Base-by-base conservation (phyloP, 2,797 vertebrate species). In the Spondyliosoma cantharus region DNA sequence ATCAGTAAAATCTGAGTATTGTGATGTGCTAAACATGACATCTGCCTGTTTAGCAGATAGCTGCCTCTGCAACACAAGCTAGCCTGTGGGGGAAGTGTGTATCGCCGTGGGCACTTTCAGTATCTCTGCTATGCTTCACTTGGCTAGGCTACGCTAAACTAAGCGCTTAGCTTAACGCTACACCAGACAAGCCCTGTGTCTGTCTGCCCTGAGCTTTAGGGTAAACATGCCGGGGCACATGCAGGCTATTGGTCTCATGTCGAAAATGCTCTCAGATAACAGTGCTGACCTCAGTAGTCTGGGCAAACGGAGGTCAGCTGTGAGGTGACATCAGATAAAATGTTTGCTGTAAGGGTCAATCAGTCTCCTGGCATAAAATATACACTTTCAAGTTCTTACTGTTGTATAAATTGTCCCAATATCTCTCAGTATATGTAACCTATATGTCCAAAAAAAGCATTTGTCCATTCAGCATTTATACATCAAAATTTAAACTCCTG, bases 11-110 rank as follows among this genome's bases (percentile, higher is more conserved):
- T 50, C 72, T 27, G 48, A 62, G 64, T 45, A 25, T 24, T 68
- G 63, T 76, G 85, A 89, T 78, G 82, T 77, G 71, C 46, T 69
- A 72, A 83, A 84, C 85, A 80, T 74, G 76, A 82, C 82, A 58
- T 79, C 8, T 74, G 80, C 69, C 42, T 64, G 45, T 19, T 7
- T 32, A 5, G 20, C 45, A 74, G 52, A 74, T 11, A 24, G 72
- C 63, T 67, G 74, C 60, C 64, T 79, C 53, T 61, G 54, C 57
- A 49, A 71, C 60, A 70, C 56, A 29, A 64, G 61, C 72, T 32
- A 22, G 74, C 70, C 83, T 50, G 71, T 27, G 59, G 70, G 65
- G 54, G 22, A 27, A 64, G 66, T 0, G 62, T 75, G 71, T 71
- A 72, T 43, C 3, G 75, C 82, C 68, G 6, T n/a, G 67, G 87